Percentiles rank a stretch among this genome's conserved stretches.
Conservation (phyloP, 30 jellyfish, hydroid and myxozoan species). For the Turritopsis dohrnii region DNA sequence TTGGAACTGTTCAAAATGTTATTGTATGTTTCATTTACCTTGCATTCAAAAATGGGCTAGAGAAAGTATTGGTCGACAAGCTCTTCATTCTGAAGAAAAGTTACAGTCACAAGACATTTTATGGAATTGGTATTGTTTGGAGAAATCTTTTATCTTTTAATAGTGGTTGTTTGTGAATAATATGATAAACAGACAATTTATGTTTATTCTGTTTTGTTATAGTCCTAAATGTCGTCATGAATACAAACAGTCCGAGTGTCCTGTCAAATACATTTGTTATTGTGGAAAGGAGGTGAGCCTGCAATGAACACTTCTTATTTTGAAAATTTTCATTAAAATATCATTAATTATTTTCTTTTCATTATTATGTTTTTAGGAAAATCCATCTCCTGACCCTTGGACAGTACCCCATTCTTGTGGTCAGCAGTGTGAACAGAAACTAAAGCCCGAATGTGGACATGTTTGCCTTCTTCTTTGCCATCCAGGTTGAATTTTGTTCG, state of each 20-base stretch:
- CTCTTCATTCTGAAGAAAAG: conserved; percentile 34
- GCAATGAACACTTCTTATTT: background rate
- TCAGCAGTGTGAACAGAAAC: conserved; percentile 49
- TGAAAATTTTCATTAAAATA: background rate
- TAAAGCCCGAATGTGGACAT: conserved; percentile 90
- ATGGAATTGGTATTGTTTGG: conserved; percentile 88
- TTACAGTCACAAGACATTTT: conserved; percentile 16
- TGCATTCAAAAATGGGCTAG: conserved; percentile 95
- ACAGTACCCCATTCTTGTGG: conserved; percentile 96
- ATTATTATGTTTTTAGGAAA: conserved; percentile 40
- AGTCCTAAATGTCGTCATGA: conserved; percentile 92
- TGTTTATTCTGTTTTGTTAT: background rate
- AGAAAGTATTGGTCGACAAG: conserved; percentile 59
- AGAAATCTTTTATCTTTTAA: background rate
- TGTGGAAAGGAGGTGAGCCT: conserved; percentile 79
- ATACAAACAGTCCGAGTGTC: conserved; percentile 56
- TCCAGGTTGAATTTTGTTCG: conserved; percentile 54
- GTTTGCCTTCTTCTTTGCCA: conserved; percentile 86
- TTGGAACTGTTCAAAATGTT: conserved; percentile 80
- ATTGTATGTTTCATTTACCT: conserved; percentile 72
- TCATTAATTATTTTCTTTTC: background rate
- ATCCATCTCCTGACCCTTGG: conserved; percentile 95
- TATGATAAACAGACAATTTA: background rate
- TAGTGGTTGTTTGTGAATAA: too few relatives aligned
- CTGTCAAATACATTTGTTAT: conserved; percentile 66